Evolutionary conservation across 2,113 vertebrate species (phyloP).

Genomic region (Hyaena hyaena): DNA sequence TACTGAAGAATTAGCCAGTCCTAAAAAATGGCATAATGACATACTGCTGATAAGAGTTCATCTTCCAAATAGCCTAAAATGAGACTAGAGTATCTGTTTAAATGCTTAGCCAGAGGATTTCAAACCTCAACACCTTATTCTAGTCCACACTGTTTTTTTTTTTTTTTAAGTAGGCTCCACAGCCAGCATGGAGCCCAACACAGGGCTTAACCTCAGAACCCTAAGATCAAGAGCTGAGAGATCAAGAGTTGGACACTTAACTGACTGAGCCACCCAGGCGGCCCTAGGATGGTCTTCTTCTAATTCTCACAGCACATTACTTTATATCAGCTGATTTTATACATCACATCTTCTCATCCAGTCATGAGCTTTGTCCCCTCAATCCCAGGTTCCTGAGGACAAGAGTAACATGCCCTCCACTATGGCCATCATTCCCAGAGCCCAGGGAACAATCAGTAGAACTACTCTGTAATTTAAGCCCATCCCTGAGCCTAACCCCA

Average conservation of each 20-base stretch:
- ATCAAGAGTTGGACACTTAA: no score
- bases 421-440: background rate
- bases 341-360: background rate
- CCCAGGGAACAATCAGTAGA: background rate
- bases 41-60: background rate
- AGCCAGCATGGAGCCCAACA: no score
- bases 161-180: no score
- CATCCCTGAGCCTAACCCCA: background rate
- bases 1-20: conserved; percentile 3
- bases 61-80: background rate
- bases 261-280: no score
- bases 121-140: background rate
- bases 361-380: background rate
- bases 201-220: no score
- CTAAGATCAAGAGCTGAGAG: no score
- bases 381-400: background rate
- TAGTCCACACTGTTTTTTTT: background rate
- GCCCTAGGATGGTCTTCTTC: background rate
- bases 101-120: background rate
- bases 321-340: background rate
- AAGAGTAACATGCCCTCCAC: background rate
- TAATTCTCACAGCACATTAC: background rate
- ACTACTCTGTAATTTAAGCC: background rate
- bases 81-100: background rate
- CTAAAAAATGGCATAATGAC: background rate